Evolutionary conservation across 2,888 invertebrate species (phyloP).

Genomic region (Pammene fasciana): DNA sequence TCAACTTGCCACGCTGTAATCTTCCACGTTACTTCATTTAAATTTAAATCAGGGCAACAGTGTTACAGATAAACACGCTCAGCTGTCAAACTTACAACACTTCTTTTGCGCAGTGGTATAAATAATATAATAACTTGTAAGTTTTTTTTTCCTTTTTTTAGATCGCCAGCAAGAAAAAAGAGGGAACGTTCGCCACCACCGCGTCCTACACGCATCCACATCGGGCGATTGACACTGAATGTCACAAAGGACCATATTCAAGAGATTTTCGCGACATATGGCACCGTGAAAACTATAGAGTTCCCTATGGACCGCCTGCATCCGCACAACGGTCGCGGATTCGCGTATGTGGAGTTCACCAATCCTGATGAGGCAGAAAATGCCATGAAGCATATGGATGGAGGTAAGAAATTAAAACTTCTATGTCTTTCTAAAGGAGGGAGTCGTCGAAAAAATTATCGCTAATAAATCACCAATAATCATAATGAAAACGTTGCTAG

Average conservation of each 20-base stretch:
- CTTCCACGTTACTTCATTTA: too few relatives aligned
- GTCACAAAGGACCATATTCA: constrained; percentile 94
- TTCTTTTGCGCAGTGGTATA: too few relatives aligned
- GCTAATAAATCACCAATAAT: too few relatives aligned
- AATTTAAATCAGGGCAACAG: too few relatives aligned
- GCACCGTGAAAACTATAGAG: constrained; percentile 93
- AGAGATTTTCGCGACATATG: constrained; percentile 96
- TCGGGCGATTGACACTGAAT: constrained; percentile 95
- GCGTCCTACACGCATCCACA: constrained; percentile 95
- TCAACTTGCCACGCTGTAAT: too few relatives aligned
- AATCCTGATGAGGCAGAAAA: constrained; percentile 98
- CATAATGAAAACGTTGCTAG: too few relatives aligned
- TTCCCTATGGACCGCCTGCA: constrained; percentile 95
- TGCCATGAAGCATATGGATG: constrained; percentile 99
- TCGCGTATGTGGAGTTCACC: constrained; percentile 97
- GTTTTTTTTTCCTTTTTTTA: constrained; percentile 47
- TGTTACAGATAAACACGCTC: too few relatives aligned
- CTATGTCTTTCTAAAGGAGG: too few relatives aligned
- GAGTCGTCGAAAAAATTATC: too few relatives aligned
- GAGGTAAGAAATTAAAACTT: constrained; percentile 86
- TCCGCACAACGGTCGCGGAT: constrained; percentile 94
- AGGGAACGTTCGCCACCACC: constrained; percentile 95
- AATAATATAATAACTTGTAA: too few relatives aligned
- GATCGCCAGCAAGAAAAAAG: constrained; percentile 86
- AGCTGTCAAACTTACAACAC: too few relatives aligned